Evolutionary conservation across 2,797 vertebrate genomes (phyloP).

Genomic region (Mallotus villosus): DNA sequence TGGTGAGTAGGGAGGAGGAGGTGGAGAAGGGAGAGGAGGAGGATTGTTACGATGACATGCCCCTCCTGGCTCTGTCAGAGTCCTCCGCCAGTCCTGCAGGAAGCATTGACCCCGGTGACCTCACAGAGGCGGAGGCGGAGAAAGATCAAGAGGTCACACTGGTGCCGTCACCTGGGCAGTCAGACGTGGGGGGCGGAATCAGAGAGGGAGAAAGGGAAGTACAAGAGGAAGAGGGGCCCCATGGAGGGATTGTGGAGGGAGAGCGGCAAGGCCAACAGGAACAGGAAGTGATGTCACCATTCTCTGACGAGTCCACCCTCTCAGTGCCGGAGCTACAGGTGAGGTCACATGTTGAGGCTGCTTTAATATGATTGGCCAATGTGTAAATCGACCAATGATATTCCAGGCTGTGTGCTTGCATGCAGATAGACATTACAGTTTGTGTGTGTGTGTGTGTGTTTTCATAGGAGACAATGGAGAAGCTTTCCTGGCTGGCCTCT

Average conservation of each 20-base stretch:
- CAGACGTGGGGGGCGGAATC: neutral
- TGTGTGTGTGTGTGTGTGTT: constrained; percentile 24
- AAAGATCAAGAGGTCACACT: constrained; percentile 21
- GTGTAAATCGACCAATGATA: too few relatives aligned
- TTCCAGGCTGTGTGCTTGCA: constrained; percentile 5
- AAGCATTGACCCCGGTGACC: constrained; percentile 32
- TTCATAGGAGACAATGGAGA: constrained; percentile 79
- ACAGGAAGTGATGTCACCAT: constrained; percentile 70
- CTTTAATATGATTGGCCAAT: too few relatives aligned
- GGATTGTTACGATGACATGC: constrained; percentile 65
- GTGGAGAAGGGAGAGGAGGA: constrained; percentile 74
- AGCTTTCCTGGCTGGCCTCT: constrained; percentile 76
- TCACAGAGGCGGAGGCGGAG: constrained; percentile 9
- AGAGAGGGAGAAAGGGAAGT: neutral
- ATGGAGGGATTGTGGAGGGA: constrained; percentile 1
- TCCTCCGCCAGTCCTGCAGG: constrained; percentile 56
- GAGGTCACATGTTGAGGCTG: neutral
- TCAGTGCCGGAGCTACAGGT: constrained; percentile 82
- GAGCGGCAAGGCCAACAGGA: constrained; percentile 67
- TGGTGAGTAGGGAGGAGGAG: constrained; percentile 10
- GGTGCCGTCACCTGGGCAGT: constrained; percentile 4
- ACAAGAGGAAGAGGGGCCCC: too few relatives aligned
- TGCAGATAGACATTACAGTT: neutral
- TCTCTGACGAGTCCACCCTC: constrained; percentile 75
- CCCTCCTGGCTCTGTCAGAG: constrained; percentile 67